Percentiles rank a stretch among this genome's conserved stretches.
phyloP scores from a whole-genome alignment of 2,797 vertebrate species.

The Masticophis lateralis region DNA sequence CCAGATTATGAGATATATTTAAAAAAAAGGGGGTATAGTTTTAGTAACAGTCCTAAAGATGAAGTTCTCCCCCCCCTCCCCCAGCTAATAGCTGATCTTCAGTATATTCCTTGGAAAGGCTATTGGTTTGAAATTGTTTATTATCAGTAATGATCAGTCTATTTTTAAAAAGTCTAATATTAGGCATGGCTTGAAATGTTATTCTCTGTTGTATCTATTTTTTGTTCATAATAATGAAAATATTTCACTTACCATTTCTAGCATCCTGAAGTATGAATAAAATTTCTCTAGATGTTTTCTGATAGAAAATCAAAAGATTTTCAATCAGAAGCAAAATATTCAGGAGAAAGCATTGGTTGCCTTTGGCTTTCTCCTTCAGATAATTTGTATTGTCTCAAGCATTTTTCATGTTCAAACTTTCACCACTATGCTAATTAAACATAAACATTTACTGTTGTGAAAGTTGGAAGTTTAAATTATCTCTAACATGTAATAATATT shows the following conservation, averaged over 20 bases:
- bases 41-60: neutral
- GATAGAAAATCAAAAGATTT: neutral
- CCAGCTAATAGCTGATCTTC: neutral
- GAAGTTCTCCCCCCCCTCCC: neutral
- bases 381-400: neutral
- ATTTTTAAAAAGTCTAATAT: neutral
- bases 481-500: constrained; percentile 26
- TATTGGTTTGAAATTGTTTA: neutral
- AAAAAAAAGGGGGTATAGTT: neutral
- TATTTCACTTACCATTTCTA: neutral
- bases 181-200: neutral
- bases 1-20: neutral
- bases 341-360: neutral
- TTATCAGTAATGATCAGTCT: neutral
- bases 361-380: neutral
- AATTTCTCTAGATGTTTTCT: neutral
- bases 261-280: neutral
- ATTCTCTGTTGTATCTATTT: neutral
- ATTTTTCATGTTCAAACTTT: neutral
- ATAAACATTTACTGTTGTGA: neutral
- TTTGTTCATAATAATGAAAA: neutral
- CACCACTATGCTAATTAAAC: neutral
- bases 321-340: neutral
- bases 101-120: neutral
- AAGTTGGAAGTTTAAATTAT: neutral